Conservation (phyloP, 2,888 invertebrate species). For the Hedya salicella region DNA sequence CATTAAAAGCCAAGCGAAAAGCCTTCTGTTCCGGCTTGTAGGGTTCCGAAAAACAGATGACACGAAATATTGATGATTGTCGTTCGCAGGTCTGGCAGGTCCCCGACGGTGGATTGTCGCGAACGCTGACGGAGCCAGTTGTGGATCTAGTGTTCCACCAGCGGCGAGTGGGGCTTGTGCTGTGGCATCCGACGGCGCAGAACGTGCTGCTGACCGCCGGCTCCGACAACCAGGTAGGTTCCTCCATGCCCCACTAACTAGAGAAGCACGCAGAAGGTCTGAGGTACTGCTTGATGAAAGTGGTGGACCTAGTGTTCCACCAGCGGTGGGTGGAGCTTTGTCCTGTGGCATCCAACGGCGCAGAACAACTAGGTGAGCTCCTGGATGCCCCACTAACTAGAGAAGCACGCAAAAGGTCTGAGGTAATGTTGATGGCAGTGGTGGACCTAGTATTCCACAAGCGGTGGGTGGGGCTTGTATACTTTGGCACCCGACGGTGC, state of each 20-base stretch:
- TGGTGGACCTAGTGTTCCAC: slow-evolving; percentile 96
- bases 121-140: slow-evolving; percentile 96
- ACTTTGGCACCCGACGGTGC: slow-evolving; percentile 98
- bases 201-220: slow-evolving; percentile 97
- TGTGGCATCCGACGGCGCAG: slow-evolving; percentile 98
- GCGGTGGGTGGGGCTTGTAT: slow-evolving; percentile 96
- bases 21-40: too few relatives aligned
- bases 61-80: not conserved
- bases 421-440: too few relatives aligned
- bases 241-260: not conserved
- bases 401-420: too few relatives aligned
- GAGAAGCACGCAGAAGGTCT: too few relatives aligned
- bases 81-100: slow-evolving; percentile 93
- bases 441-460: slow-evolving; percentile 97
- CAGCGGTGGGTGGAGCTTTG: slow-evolving; percentile 95
- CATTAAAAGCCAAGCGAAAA: too few relatives aligned
- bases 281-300: too few relatives aligned
- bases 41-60: not conserved
- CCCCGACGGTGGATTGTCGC: slow-evolving; percentile 94
- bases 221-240: slow-evolving; percentile 93
- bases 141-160: slow-evolving; percentile 97
- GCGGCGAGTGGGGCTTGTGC: slow-evolving; percentile 94
- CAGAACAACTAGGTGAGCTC: slow-evolving; percentile 93
- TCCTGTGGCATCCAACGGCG: too few relatives aligned
- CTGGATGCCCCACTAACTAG: too few relatives aligned